A percentile compares a stretch with the other conserved stretches of the same genome.
phyloP scores from a whole-genome alignment of 2,888 invertebrate species.

The Eupithecia subfuscata region DNA sequence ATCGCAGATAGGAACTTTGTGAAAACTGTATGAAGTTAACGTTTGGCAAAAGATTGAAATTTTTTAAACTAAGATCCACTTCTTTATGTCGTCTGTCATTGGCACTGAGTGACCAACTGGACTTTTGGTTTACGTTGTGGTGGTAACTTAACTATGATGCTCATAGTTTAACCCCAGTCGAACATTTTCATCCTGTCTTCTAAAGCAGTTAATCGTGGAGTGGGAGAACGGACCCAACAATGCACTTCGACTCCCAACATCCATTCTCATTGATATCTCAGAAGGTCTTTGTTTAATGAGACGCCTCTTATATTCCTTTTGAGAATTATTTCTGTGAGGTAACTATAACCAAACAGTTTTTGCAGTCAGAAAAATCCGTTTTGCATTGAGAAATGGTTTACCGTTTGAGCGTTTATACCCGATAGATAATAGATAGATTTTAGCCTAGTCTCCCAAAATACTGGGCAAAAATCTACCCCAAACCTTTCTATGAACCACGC shows the following conservation, averaged over 20 bases:
- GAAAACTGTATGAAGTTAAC: too few relatives aligned
- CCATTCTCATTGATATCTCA: slow-evolving; percentile 43
- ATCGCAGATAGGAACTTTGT: neutral
- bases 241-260: too few relatives aligned
- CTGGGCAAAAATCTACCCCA: too few relatives aligned
- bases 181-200: too few relatives aligned
- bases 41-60: too few relatives aligned
- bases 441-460: too few relatives aligned
- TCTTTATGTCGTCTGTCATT: neutral
- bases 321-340: slow-evolving; percentile 1
- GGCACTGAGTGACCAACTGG: neutral
- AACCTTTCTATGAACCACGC: too few relatives aligned
- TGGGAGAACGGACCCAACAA: slow-evolving; percentile 18
- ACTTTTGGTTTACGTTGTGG: neutral
- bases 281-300: slow-evolving; percentile 39
- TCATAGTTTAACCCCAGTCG: neutral
- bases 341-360: neutral
- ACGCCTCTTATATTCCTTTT: slow-evolving; percentile 22
- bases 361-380: neutral
- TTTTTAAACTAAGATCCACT: too few relatives aligned
- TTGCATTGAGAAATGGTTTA: neutral
- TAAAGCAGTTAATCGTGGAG: neutral
- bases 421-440: too few relatives aligned
- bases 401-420: neutral
- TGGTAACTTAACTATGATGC: too few relatives aligned